phyloP scores from a whole-genome alignment of 2,113 vertebrate genomes.

The Hippopotamus amphibius region DNA sequence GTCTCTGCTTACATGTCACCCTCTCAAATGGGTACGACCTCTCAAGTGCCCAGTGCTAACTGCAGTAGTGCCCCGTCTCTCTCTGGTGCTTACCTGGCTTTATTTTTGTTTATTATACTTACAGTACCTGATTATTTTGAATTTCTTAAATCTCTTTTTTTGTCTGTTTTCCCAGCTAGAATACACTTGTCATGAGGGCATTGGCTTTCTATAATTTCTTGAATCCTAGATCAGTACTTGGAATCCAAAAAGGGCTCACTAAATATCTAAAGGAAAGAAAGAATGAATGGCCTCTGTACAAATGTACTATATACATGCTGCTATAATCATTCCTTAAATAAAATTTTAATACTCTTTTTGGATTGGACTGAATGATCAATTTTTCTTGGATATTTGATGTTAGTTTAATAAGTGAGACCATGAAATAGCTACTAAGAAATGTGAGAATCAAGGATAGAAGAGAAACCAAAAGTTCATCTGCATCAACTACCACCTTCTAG shows the following conservation, averaged over 20 bases:
- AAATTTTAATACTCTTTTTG: neutral
- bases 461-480: neutral
- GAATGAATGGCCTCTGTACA: neutral
- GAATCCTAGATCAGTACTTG: neutral
- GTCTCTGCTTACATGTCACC: neutral
- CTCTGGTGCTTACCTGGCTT: neutral
- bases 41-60: neutral
- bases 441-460: neutral
- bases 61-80: neutral
- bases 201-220: neutral
- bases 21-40: neutral
- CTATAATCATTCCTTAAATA: neutral
- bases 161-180: neutral
- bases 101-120: neutral
- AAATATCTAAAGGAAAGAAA: constrained; percentile 1
- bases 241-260: neutral
- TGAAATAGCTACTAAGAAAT: neutral
- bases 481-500: neutral
- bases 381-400: constrained; percentile 15
- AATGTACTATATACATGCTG: neutral
- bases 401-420: neutral
- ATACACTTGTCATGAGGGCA: neutral
- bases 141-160: neutral
- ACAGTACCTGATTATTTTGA: neutral
- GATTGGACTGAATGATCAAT: neutral